Base-by-base conservation (phyloP, 1,140 invertebrate genomes). In the Microvelia longipes region DNA sequence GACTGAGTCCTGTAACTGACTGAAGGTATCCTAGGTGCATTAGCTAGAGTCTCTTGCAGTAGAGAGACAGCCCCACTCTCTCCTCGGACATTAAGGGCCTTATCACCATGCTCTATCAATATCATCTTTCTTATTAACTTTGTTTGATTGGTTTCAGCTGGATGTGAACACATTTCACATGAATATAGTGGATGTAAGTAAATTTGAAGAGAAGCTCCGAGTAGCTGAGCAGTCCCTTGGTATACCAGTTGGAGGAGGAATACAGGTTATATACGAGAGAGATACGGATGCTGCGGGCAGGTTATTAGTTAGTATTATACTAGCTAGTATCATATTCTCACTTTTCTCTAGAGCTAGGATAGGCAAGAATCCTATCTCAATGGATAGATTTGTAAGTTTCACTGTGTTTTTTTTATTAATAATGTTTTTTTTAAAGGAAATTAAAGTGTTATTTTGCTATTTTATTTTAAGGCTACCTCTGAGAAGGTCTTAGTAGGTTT, bases 151-250 rank as follows among this genome's bases (percentile, higher is more conserved):
- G 2, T 81, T 81, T 29, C 75, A 88, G 86, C 76, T 83, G 26
- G 85, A 86, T 29, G 83, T 86, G 74, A 83, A 83, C 70, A 83
- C 80, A 11, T 93, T 86, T 78, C 87, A 91, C 73, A 92, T 96
- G 90, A 89, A 90, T 76, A 86, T 94, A 15, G 87, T 87, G 0
- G 88, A 93, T 78, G 85, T 88, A 19, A 85, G 88, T 60, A 86
- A 88, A 72, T 91, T 96, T 79, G 94, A 96, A 80, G 89, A 90
- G 75, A 94, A 93, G 82, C 78, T 98, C 62, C 82, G 94, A 65
- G 86, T 89, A 73, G 88, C 88, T 13, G 94, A 98, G 81, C 78
- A 84, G 77, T 77, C 82, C 69, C 80, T 95, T 64, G 91, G 90
- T n/a, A 90, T 97, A 62, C 84, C 82, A 76, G 74, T 78, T 72